Percentiles rank a stretch among this genome's conserved stretches.
These are phyloP conservation scores for Tyria jacobaeae DNA, from an alignment of 2,888 invertebrate species.

Conservation along the genomic window DNA sequence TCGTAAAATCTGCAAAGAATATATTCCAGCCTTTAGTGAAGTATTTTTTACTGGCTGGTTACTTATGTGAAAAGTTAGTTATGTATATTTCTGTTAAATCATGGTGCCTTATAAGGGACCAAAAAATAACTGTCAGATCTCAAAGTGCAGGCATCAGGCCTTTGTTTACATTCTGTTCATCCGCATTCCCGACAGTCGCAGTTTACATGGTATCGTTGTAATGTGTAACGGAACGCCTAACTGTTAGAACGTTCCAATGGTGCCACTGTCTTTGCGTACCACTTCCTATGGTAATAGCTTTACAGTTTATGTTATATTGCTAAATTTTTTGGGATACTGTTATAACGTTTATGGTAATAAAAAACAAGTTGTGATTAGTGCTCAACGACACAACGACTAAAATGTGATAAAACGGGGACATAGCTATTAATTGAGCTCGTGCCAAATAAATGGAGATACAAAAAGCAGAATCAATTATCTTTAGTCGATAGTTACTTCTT, in stretches of 20 bases:
- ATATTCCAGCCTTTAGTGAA: not conserved
- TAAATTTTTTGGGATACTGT: conserved; percentile 51
- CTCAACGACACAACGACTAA: not conserved
- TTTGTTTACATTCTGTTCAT: conserved; percentile 56
- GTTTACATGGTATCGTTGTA: conserved; percentile 47
- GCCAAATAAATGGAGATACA: conserved; percentile 11
- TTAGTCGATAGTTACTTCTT: conserved; percentile 1
- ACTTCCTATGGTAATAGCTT: conserved; percentile 64
- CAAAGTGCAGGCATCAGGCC: conserved; percentile 18
- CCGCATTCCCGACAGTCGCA: conserved; percentile 63
- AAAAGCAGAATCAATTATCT: no score
- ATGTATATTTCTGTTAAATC: not conserved
- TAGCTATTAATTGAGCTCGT: conserved; percentile 7
- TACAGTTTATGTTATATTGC: conserved; percentile 47
- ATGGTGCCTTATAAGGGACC: conserved; percentile 17
- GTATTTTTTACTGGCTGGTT: not conserved
- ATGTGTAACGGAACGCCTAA: conserved; percentile 68
- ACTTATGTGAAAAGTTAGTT: not conserved
- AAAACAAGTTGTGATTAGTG: conserved; percentile 21
- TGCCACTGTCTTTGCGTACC: conserved; percentile 60
- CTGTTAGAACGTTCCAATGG: conserved; percentile 56
- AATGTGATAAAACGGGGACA: not conserved
- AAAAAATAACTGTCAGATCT: conserved; percentile 25
- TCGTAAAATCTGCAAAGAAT: not conserved
- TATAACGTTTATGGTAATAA: conserved; percentile 26